Base-by-base conservation (phyloP, 2,888 invertebrate species). In the Colletes collaris region DNA sequence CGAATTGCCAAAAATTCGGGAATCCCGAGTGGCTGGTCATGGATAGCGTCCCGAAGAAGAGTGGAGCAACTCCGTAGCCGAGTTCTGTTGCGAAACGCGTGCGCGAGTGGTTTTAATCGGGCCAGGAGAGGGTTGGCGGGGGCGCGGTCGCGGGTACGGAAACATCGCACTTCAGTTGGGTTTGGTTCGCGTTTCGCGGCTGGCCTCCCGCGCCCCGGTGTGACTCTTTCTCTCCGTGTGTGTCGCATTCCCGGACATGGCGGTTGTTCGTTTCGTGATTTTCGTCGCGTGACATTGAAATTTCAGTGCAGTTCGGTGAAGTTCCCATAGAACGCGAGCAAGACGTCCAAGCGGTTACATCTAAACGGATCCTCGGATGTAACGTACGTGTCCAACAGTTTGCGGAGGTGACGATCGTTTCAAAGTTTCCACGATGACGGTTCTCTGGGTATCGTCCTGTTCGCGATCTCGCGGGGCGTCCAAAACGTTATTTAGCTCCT, bases 111-210 rank as follows among this genome's bases (percentile, higher is more conserved):
- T 87, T 85, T 82, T 87, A 88, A 87, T 88, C 83, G 84, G 72
- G 72, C 60, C 63, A 44, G 81, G 62, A 50, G 62, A 64, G 84
- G 64, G 84, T 8, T 50, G 70, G 85, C 85, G 89, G 89, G 89
- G 91, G 91, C 88, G 91, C 91, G 91, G 91, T 86, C 91, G 86
- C 85, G 86, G 86, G 84, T 84, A 89, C 83, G 88, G 87, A 84
- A 89, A 84, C 87, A 85, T 88, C 87, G 89, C 85, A 83, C 80
- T 88, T 89, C 90, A 92, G 92, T 92, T 90, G 91, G 91, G 91
- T 90, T 91, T 91, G 90, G 90, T 91, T 87, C 91, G 91, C 91
- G 91, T 86, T 83, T 86, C 89, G 90, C 88, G 90, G 84, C 86
- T 87, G 88, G 82, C 84, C 87, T 81, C 77, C 69, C 59, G 67